A percentile compares a stretch with the other conserved stretches of the same genome.
Conservation (phyloP, 1,140 invertebrate genomes). For the Heliothis subflexa region DNA sequence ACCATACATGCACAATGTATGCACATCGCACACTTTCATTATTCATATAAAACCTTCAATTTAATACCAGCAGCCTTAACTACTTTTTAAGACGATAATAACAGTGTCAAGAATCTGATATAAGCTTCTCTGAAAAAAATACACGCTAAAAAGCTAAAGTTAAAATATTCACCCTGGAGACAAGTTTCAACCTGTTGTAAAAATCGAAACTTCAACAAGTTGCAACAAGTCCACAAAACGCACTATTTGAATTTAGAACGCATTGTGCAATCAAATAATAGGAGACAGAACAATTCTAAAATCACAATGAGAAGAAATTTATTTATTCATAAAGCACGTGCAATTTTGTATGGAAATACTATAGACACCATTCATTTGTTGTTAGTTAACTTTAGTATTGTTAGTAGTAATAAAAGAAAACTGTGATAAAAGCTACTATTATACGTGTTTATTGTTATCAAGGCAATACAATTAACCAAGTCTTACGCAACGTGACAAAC, state of each 20-base stretch:
- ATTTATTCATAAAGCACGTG: conserved; percentile 48
- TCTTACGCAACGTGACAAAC: neutral
- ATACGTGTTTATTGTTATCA: neutral
- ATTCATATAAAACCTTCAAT: conserved; percentile 41
- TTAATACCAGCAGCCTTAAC: conserved; percentile 26
- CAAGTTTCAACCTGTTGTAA: conserved; percentile 53
- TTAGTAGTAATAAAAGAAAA: conserved; percentile 17
- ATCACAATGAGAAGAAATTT: conserved; percentile 36
- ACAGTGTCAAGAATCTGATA: conserved; percentile 8
- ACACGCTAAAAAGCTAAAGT: neutral
- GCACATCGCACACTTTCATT: conserved; percentile 32
- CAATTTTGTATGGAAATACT: conserved; percentile 29
- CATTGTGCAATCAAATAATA: conserved; percentile 56
- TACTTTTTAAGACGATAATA: conserved; percentile 32
- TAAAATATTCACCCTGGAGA: conserved; percentile 36
- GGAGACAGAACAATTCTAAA: conserved; percentile 27
- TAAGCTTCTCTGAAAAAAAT: conserved; percentile 22
- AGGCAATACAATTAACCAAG: neutral
- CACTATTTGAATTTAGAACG: conserved; percentile 44
- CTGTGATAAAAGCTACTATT: neutral
- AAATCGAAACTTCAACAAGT: conserved; percentile 33
- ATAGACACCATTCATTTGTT: conserved; percentile 35
- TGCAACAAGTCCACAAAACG: conserved; percentile 42
- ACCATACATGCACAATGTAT: conserved; percentile 22
- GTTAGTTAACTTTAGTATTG: conserved; percentile 2